Base-by-base conservation (phyloP, 2,888 invertebrate species). In the Andrena minutula region DNA sequence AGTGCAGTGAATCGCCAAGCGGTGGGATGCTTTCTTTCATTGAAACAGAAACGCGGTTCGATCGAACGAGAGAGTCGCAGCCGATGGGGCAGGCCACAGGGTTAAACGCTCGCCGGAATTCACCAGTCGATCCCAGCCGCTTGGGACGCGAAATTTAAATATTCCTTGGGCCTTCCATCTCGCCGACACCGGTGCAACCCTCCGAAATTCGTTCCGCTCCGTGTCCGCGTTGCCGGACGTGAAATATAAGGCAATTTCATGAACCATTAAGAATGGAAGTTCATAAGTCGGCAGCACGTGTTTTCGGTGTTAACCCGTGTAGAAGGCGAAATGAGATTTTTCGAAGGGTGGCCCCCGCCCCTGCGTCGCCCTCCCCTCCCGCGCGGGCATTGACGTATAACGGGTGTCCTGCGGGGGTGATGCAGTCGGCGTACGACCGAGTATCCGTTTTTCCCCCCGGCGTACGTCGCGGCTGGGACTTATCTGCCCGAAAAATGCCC, bases 231-330 rank as follows among this genome's bases (percentile, higher is more conserved):
- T 86, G 86, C 83, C 83, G 88, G 88, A 88, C 88, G 88, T 91
- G 91, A 91, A 91, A 91, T 91, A 91, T 91, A 90, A 89, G 91
- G 91, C 91, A 91, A 91, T 91, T 91, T 91, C 91, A 91, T 91
- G 91, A 91, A 89, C 91, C 91, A 91, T 91, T 91, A 91, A 90
- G 91, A 91, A 87, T 88, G 89, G 90, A 89, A 91, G 90, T 91
- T 91, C 91, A 91, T 91, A 91, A 91, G 91, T 89, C 90, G 89
- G 87, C 85, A 91, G 90, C 91, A 91, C 91, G 90, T 92, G 91
- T 91, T 92, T 91, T 90, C 88, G 89, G 91, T 91, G 92, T 91
- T 92, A 91, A 92, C 91, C 90, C 90, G 88, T 90, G 91, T 91
- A 90, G 90, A 89, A 91, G 90, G 89, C 86, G 86, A 91, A 92